phyloP scores from a whole-genome alignment of 2,797 vertebrate species.

The Ctenopoma multispine region DNA sequence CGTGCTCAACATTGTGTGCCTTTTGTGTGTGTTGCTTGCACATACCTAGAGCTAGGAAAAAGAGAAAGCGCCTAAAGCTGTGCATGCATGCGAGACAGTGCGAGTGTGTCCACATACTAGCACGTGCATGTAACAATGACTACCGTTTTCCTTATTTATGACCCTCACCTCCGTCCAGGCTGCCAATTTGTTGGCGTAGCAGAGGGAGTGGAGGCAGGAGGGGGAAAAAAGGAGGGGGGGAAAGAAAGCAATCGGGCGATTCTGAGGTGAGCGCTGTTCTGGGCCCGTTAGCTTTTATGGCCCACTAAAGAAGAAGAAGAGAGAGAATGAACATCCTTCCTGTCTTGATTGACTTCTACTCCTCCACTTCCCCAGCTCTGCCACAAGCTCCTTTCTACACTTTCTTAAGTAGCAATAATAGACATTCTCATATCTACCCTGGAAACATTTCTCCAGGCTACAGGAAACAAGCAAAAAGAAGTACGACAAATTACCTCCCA shows the following conservation, averaged over 20 bases:
- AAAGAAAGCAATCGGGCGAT: slow-evolving; percentile 66
- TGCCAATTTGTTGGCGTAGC: slow-evolving; percentile 76
- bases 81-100: slow-evolving; percentile 32
- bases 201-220: slow-evolving; percentile 29
- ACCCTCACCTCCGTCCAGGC: slow-evolving; percentile 77
- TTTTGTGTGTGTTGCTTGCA: slow-evolving; percentile 22
- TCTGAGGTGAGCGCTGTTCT: slow-evolving; percentile 74
- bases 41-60: slow-evolving; percentile 13
- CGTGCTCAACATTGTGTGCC: not conserved
- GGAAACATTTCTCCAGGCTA: slow-evolving; percentile 59
- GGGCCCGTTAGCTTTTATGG: slow-evolving; percentile 83
- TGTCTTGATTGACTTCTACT: slow-evolving; percentile 74
- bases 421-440: slow-evolving; percentile 61
- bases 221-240: not conserved
- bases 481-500: slow-evolving; percentile 64
- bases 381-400: slow-evolving; percentile 57
- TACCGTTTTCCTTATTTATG: slow-evolving; percentile 84
- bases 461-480: slow-evolving; percentile 65
- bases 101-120: slow-evolving; percentile 25
- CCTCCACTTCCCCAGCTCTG: slow-evolving; percentile 52
- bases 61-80: slow-evolving; percentile 63
- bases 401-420: slow-evolving; percentile 72
- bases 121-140: slow-evolving; percentile 59
- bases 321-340: slow-evolving; percentile 77
- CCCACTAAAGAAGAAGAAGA: slow-evolving; percentile 79